Base-by-base conservation (phyloP, 2,888 invertebrate species). In the Sphecodes monilicornis region DNA sequence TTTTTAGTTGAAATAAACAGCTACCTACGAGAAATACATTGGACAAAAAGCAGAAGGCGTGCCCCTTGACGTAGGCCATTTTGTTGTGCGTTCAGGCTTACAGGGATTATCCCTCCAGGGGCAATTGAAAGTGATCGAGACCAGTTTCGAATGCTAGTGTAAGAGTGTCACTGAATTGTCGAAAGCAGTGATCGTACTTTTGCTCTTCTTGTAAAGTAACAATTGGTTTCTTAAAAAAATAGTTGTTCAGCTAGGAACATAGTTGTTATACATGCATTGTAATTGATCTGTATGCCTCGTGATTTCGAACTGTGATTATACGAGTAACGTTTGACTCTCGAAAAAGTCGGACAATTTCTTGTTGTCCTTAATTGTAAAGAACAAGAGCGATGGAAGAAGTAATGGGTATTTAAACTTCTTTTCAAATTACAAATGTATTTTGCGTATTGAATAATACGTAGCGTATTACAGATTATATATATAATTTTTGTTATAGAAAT, bases 61-160 rank as follows among this genome's bases (percentile, higher is more conserved):
- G 92, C 93, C 93, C 93, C 93, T 93, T 92, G 89, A 89, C 90
- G 88, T 93, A 93, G 93, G 93, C 93, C 93, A 93, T 93, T 91
- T 93, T 93, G 91, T 90, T 72, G 73, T 84, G 85, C 90, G 89
- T 91, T 84, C 87, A 89, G 89, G 87, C 88, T 90, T 87, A 86
- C 89, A 90, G 92, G 92, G 89, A 90, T 88, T 90, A 90, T 90
- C 88, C 86, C 80, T 90, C 84, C 90, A 93, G 93, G 93, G 91
- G 93, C 93, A 82, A 29, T 2, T 71, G n/a, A 22, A 78, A 71
- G 13, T 54, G 26, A 26, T 29, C 43, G 29, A 54, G 36, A 78
- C n/a, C 43, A 78, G 13, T 57, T 80, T 60, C 36, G 13, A 66
- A 66, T 16, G n/a, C 60, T 16, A 39, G 3, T 71, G 46, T 71